phyloP scores from a whole-genome alignment of 2,888 invertebrate genomes.

The Lottia gigantea region DNA sequence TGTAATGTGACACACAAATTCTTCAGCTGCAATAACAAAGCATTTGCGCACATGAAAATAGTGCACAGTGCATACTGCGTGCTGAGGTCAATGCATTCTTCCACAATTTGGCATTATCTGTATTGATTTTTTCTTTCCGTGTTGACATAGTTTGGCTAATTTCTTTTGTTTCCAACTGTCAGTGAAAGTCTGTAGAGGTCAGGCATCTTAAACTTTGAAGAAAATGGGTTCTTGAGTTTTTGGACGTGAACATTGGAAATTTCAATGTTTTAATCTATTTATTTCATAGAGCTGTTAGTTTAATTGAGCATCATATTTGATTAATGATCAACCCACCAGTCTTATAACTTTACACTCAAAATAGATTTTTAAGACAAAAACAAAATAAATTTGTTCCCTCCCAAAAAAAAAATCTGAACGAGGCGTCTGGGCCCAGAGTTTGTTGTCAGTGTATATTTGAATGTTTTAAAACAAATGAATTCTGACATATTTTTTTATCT shows the following conservation, averaged over 20 bases:
- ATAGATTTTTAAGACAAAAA: neutral
- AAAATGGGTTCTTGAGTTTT: neutral
- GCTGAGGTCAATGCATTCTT: constrained; percentile 11
- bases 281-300: constrained; percentile 6
- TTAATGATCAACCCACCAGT: neutral
- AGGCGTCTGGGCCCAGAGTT: too few species aligned
- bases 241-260: neutral
- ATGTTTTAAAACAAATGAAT: too few species aligned
- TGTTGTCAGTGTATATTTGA: too few species aligned
- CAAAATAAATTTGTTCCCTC: too few species aligned
- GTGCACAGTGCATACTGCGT: neutral
- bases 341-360: neutral
- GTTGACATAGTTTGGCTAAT: constrained; percentile 11
- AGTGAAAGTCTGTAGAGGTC: neutral
- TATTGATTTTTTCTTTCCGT: neutral
- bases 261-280: neutral
- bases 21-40: constrained; percentile 10
- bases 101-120: neutral
- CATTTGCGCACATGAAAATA: neutral
- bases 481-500: too few species aligned
- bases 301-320: constrained; percentile 8
- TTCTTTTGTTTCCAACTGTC: constrained; percentile 11
- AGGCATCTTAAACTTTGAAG: neutral
- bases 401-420: too few species aligned
- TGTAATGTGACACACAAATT: neutral